Conservation (phyloP, 2,888 invertebrate genomes). For the Eristalinus aeneus region DNA sequence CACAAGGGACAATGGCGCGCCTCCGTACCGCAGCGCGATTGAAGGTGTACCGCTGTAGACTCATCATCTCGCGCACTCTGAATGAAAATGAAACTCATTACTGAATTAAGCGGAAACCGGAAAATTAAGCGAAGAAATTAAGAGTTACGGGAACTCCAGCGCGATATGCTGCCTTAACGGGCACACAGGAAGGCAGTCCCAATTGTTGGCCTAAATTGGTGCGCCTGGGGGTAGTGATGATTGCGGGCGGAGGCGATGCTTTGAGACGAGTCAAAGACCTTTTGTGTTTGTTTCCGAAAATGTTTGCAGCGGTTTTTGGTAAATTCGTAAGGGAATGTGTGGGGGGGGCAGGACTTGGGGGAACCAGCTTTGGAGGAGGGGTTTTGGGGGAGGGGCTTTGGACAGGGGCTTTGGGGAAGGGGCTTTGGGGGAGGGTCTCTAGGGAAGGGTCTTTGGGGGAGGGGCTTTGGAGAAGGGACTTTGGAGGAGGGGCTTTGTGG, state of each 20-base stretch:
- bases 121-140: slow-evolving; percentile 72
- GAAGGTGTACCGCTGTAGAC: slow-evolving; percentile 29
- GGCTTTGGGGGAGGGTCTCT: too few relatives aligned
- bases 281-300: neutral
- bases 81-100: slow-evolving; percentile 72
- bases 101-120: slow-evolving; percentile 72
- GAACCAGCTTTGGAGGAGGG: too few relatives aligned
- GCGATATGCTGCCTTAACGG: neutral
- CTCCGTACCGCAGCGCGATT: slow-evolving; percentile 17
- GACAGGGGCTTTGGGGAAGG: too few relatives aligned
- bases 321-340: neutral
- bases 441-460: too few relatives aligned
- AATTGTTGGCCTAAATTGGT: neutral
- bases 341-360: too few relatives aligned
- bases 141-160: slow-evolving; percentile 35
- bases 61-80: slow-evolving; percentile 46
- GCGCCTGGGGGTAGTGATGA: neutral
- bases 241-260: neutral
- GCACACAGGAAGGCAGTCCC: neutral
- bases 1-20: slow-evolving; percentile 49
- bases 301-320: neutral
- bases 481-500: too few relatives aligned
- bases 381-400: too few relatives aligned
- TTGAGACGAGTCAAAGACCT: neutral
- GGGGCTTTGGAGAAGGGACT: too few relatives aligned